These are phyloP conservation scores for Apoda limacodes DNA, from an alignment of 2,888 invertebrate species.

Conservation along the genomic window DNA sequence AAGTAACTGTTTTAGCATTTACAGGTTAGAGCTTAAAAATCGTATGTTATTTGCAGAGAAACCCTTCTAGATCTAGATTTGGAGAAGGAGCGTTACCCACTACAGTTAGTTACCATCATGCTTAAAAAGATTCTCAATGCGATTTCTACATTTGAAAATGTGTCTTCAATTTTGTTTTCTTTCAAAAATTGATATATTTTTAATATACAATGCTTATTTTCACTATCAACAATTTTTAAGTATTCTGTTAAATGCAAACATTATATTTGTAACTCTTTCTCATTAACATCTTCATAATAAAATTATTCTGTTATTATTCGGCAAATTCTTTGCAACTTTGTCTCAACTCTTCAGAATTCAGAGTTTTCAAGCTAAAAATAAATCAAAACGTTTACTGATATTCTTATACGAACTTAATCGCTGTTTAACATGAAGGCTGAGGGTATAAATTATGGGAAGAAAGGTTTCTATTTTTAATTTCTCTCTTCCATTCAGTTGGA, in stretches of 20 bases:
- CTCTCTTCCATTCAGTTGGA: conserved; percentile 21
- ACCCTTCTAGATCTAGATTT: too few species aligned
- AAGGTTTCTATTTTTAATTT: conserved; percentile 19
- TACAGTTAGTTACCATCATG: too few species aligned
- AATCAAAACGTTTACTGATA: conserved; percentile 20
- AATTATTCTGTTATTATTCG: too few species aligned
- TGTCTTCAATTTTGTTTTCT: conserved; percentile 19
- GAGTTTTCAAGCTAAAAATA: conserved; percentile 16
- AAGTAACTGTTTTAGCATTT: too few species aligned
- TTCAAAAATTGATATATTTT: conserved; percentile 18
- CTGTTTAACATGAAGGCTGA: too few species aligned
- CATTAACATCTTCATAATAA: conserved; percentile 18
- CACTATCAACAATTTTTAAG: conserved; percentile 9
- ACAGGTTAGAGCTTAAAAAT: too few species aligned
- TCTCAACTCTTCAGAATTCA: conserved; percentile 20
- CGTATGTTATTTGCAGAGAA: too few species aligned
- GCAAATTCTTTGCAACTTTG: conserved; percentile 17
- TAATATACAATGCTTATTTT: conserved; percentile 9
- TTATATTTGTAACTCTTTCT: conserved; percentile 19
- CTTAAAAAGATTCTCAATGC: conserved; percentile 23
- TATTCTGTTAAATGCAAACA: conserved; percentile 23
- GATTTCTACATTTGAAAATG: conserved; percentile 25
- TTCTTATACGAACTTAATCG: conserved; percentile 17
- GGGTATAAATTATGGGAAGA: too few species aligned
- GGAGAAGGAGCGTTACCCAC: too few species aligned